phyloP scores from a whole-genome alignment of 2,888 invertebrate species.

The Antitype chi region DNA sequence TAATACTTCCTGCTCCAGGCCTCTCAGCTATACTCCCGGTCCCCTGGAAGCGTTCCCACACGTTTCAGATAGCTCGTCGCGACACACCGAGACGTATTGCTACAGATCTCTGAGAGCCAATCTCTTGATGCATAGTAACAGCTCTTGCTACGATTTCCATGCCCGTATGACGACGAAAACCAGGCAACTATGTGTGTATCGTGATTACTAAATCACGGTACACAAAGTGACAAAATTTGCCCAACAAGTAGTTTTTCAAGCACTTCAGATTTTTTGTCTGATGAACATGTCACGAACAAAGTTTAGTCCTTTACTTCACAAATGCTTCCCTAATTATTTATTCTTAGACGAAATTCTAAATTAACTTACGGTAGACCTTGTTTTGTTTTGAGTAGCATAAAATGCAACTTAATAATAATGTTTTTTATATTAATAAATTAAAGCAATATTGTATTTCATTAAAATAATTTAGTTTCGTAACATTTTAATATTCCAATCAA shows the following conservation, averaged over 20 bases:
- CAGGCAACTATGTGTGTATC: too few species aligned
- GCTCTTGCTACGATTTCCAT: background rate
- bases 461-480: constrained; percentile 36
- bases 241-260: background rate
- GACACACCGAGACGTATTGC: background rate
- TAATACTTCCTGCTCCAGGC: background rate
- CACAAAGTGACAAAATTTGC: background rate
- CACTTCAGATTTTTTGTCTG: background rate
- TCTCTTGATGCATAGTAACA: background rate
- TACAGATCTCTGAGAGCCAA: background rate
- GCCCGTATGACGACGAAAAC: background rate
- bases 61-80: background rate
- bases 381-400: background rate
- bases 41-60: too few species aligned
- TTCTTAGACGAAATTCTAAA: background rate
- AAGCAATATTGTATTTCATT: constrained; percentile 17
- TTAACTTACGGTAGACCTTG: background rate
- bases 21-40: background rate
- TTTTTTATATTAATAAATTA: background rate
- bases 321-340: background rate
- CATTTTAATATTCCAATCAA: constrained; percentile 48
- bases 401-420: background rate
- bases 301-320: background rate
- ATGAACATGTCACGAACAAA: background rate
- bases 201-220: background rate